Evolutionary conservation across 2,888 invertebrate genomes (phyloP).

Genomic region (Erebia aethiops): DNA sequence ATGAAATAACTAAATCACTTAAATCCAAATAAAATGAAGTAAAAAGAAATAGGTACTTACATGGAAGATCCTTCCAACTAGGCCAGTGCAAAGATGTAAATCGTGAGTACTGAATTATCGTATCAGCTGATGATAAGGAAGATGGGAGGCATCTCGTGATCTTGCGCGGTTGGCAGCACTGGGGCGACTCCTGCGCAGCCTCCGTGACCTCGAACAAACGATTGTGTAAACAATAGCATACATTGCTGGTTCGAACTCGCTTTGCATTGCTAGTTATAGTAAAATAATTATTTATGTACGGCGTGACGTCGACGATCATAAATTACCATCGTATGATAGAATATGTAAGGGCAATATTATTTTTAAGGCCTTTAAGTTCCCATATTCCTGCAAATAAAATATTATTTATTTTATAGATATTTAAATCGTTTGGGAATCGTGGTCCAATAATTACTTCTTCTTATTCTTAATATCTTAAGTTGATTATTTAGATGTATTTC

Average conservation of each 20-base stretch:
- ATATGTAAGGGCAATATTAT: too few relatives aligned
- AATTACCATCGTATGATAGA: too few relatives aligned
- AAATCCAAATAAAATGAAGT: background rate
- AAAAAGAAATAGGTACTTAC: background rate
- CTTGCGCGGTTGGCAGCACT: constrained; percentile 70
- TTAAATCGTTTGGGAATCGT: background rate
- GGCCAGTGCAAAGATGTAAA: constrained; percentile 13
- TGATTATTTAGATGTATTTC: too few relatives aligned
- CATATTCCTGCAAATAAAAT: too few relatives aligned
- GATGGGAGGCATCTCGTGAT: constrained; percentile 78
- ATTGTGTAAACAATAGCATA: constrained; percentile 43
- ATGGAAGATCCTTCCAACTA: background rate
- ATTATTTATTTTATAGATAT: too few relatives aligned
- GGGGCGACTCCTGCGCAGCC: constrained; percentile 66
- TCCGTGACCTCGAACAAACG: constrained; percentile 48
- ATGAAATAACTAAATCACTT: background rate
- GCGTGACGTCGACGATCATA: background rate
- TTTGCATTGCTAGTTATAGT: constrained; percentile 13
- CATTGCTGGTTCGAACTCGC: constrained; percentile 30
- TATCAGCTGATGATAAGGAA: constrained; percentile 79
- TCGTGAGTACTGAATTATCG: constrained; percentile 55
- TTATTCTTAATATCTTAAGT: too few relatives aligned
- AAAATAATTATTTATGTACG: background rate
- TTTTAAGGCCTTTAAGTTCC: too few relatives aligned
- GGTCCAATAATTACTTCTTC: too few relatives aligned